These are phyloP conservation scores for Murina feae DNA, from an alignment of 2,113 vertebrate genomes.

Conservation along the genomic window DNA sequence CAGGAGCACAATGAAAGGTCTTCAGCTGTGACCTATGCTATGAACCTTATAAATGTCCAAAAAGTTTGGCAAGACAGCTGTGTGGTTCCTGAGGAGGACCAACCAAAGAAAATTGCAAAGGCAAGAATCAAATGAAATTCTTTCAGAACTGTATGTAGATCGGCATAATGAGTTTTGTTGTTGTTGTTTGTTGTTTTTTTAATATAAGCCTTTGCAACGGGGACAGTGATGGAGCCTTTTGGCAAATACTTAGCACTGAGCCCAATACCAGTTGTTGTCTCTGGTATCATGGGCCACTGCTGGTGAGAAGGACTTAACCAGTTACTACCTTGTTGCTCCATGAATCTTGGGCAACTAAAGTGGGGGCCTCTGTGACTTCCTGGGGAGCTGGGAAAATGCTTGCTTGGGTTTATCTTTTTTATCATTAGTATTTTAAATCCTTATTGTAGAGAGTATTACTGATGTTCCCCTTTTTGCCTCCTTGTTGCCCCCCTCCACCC, in stretches of 20 bases:
- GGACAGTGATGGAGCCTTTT: not conserved
- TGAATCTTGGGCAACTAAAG: not conserved
- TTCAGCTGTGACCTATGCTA: conserved; percentile 68
- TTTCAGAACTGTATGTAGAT: conserved; percentile 58
- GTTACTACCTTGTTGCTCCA: not conserved
- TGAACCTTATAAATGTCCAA: conserved; percentile 76
- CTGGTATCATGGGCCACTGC: not conserved
- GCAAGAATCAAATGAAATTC: conserved; percentile 80
- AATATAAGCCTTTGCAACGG: not conserved
- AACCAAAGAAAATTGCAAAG: conserved; percentile 91
- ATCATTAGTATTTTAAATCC: no score
- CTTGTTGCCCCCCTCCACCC: no score
- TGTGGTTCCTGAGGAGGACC: conserved; percentile 81
- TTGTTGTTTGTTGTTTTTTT: not conserved
- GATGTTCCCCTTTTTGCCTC: no score
- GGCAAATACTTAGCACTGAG: not conserved
- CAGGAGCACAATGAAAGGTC: conserved; percentile 84
- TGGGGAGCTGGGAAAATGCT: not conserved
- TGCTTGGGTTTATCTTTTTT: not conserved
- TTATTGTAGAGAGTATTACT: no score
- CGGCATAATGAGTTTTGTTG: not conserved
- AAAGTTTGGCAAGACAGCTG: conserved; percentile 76
- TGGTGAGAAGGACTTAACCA: not conserved
- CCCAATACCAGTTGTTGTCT: not conserved
- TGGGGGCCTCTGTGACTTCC: not conserved